phyloP scores from a whole-genome alignment of 1,140 invertebrate species.

The Procambarus clarkii region DNA sequence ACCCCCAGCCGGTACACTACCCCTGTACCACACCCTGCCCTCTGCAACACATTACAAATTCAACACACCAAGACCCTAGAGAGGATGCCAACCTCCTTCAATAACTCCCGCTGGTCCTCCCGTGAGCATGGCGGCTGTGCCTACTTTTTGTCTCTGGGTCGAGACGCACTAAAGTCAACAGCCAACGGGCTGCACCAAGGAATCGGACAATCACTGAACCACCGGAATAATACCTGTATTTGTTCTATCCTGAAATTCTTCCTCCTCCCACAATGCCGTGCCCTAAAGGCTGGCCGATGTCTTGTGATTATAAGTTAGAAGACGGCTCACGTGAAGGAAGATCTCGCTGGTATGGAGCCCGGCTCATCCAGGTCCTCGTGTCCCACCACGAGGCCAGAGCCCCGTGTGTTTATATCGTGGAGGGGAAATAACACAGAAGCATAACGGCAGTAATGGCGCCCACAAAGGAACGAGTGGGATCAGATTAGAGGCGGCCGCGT shows the following conservation, averaged over 20 bases:
- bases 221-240: constrained; percentile 38
- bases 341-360: background rate
- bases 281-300: background rate
- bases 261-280: background rate
- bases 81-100: constrained; percentile 4
- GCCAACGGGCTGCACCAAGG: constrained; percentile 8
- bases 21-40: background rate
- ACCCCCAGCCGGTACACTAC: no score
- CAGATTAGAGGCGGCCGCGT: background rate
- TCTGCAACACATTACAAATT: background rate
- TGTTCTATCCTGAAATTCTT: constrained; percentile 39
- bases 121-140: background rate
- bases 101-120: background rate
- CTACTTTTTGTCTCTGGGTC: constrained; percentile 3
- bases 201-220: constrained; percentile 29
- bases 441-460: background rate
- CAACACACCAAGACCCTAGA: background rate
- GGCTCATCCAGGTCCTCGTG: background rate
- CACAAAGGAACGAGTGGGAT: background rate
- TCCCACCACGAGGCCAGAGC: background rate
- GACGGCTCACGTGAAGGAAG: background rate
- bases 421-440: background rate
- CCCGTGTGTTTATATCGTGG: background rate
- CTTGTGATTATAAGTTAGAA: constrained; percentile 31
- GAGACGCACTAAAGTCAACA: constrained; percentile 9